Percentiles rank a stretch among this genome's conserved stretches.
Evolutionary conservation across 2,113 vertebrate genomes (phyloP).

Genomic region (Strix uralensis): DNA sequence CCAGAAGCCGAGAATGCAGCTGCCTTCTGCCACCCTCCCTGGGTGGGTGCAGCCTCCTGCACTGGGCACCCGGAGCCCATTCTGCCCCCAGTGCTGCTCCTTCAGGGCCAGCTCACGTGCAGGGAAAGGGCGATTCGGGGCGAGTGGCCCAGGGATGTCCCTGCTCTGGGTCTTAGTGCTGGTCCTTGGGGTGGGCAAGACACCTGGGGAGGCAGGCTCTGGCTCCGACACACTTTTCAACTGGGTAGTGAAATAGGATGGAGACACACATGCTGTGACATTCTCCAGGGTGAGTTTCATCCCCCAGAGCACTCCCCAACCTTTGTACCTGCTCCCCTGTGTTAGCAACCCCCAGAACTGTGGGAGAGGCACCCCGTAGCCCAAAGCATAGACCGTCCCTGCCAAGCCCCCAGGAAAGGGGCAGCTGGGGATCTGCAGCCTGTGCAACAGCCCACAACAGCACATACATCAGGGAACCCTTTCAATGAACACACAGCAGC

Average conservation of each 20-base stretch:
- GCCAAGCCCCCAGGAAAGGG: rapidly evolving
- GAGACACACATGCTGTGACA: not conserved
- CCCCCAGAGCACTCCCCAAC: no score
- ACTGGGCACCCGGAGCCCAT: rapidly evolving
- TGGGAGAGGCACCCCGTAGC: not conserved
- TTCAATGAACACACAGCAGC: not conserved
- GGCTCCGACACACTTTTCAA: not conserved
- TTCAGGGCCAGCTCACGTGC: rapidly evolving
- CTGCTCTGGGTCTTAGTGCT: rapidly evolving
- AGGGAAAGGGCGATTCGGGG: not conserved
- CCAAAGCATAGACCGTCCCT: not conserved
- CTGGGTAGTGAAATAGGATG: not conserved
- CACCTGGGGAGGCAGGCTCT: not conserved
- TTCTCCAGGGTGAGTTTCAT: not conserved
- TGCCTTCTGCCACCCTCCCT: rapidly evolving
- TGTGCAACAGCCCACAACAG: not conserved
- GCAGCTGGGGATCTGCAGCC: not conserved
- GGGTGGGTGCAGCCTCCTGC: rapidly evolving
- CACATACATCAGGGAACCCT: not conserved
- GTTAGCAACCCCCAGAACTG: no score
- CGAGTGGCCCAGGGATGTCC: no score
- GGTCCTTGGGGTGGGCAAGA: not conserved
- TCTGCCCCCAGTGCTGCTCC: not conserved
- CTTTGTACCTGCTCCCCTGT: not conserved
- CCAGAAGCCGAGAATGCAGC: rapidly evolving